These are phyloP conservation scores for Microcaecilia unicolor DNA, from an alignment of 2,797 vertebrate species.

Conservation along the genomic window DNA sequence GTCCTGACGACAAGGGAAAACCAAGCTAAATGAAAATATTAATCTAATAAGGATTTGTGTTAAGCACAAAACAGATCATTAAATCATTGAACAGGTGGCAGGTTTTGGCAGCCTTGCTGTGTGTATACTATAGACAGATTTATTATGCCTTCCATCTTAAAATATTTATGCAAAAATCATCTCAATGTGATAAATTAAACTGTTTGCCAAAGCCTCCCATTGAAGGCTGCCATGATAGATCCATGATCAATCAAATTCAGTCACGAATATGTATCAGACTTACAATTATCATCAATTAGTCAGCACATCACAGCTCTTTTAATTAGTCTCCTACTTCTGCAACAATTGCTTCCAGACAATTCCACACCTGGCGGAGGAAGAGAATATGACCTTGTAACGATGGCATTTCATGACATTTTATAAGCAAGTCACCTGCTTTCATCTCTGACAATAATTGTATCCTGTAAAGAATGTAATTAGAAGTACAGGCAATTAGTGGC, in stretches of 20 bases:
- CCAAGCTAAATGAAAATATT: slow-evolving; percentile 22
- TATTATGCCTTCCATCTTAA: slow-evolving; percentile 40
- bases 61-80: slow-evolving; percentile 31
- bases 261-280: slow-evolving; percentile 34
- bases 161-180: slow-evolving; percentile 35
- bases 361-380: neutral
- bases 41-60: slow-evolving; percentile 17
- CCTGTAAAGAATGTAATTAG: neutral
- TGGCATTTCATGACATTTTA: neutral
- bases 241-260: slow-evolving; percentile 33
- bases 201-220: slow-evolving; percentile 31
- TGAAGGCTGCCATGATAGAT: slow-evolving; percentile 29
- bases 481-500: too few relatives aligned
- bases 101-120: slow-evolving; percentile 29
- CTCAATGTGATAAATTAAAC: slow-evolving; percentile 39
- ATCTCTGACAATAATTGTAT: too few relatives aligned
- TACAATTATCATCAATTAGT: slow-evolving; percentile 28
- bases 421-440: too few relatives aligned
- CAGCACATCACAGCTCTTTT: slow-evolving; percentile 14
- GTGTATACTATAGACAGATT: slow-evolving; percentile 31
- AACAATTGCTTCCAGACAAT: neutral
- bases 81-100: slow-evolving; percentile 47
- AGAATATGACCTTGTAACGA: neutral
- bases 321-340: slow-evolving; percentile 6
- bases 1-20: too few relatives aligned